Percentiles rank a stretch among this genome's conserved stretches.
phyloP scores from a whole-genome alignment of 2,888 invertebrate species.

The Leptura quadrifasciata region DNA sequence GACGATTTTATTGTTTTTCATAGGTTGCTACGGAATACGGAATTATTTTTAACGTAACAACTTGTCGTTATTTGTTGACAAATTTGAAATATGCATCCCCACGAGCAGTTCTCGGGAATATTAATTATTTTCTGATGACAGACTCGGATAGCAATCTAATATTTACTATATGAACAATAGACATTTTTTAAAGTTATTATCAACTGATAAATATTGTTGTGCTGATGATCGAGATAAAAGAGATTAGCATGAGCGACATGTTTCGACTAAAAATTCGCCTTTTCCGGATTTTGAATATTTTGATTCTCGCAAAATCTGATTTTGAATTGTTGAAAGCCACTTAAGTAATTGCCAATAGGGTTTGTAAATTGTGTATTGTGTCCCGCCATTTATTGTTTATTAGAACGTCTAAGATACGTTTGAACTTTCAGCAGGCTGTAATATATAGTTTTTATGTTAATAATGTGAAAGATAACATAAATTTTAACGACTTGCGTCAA shows the following conservation, averaged over 20 bases:
- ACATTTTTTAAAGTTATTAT: conserved; percentile 10
- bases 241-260: background rate
- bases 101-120: background rate
- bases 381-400: too few species aligned
- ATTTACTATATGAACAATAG: conserved; percentile 24
- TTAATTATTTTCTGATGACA: background rate
- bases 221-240: conserved; percentile 30
- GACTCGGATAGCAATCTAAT: conserved; percentile 9
- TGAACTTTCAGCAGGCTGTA: too few species aligned
- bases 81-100: background rate
- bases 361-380: too few species aligned
- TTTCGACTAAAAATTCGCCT: background rate
- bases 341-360: too few species aligned
- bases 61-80: background rate
- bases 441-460: background rate
- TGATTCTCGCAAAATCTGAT: background rate
- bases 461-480: background rate
- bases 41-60: conserved; percentile 3
- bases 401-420: too few species aligned
- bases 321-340: background rate
- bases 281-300: background rate
- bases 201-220: conserved; percentile 5
- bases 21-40: conserved; percentile 42
- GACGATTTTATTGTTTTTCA: conserved; percentile 52
- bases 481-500: background rate